A percentile compares a stretch with the other conserved stretches of the same genome.
These are phyloP conservation scores for Koerneria pararmatus DNA, from an alignment of 2,888 invertebrate genomes.

Conservation along the genomic window DNA sequence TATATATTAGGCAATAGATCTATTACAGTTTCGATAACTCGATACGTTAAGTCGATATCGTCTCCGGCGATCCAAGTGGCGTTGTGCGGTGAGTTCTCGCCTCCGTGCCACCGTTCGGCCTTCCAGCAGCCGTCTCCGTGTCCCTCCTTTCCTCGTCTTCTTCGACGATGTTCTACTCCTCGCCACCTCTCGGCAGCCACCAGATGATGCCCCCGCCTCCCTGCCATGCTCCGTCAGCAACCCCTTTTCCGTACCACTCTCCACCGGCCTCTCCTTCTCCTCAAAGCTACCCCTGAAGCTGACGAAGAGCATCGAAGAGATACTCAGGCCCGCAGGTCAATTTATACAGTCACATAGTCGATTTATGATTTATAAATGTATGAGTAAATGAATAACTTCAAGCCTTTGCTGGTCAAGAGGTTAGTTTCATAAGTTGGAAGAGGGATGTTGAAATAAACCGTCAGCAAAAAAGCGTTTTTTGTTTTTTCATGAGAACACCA, in stretches of 20 bases:
- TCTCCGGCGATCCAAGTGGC: neutral
- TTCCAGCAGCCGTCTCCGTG: conserved; percentile 11
- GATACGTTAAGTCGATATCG: no score
- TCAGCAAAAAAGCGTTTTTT: no score
- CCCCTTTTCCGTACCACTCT: conserved; percentile 9
- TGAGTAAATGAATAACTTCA: no score
- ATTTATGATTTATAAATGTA: no score
- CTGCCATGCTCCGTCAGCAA: neutral
- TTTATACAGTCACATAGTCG: no score
- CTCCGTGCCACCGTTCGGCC: neutral
- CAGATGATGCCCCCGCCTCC: conserved; percentile 6
- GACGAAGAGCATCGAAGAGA: conserved; percentile 47
- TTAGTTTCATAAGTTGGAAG: no score
- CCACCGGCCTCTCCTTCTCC: conserved; percentile 29
- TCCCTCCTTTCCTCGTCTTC: neutral
- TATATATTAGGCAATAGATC: no score
- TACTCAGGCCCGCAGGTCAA: conserved; percentile 17
- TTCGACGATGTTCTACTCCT: neutral
- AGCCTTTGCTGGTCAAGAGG: no score
- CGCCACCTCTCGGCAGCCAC: neutral
- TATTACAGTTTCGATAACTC: no score
- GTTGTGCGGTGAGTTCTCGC: neutral
- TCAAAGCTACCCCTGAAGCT: conserved; percentile 48
- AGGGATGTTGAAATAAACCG: no score
- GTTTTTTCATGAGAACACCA: no score